Evolutionary conservation across 1,140 invertebrate genomes (phyloP).

Genomic region (Melanaphis sacchari): DNA sequence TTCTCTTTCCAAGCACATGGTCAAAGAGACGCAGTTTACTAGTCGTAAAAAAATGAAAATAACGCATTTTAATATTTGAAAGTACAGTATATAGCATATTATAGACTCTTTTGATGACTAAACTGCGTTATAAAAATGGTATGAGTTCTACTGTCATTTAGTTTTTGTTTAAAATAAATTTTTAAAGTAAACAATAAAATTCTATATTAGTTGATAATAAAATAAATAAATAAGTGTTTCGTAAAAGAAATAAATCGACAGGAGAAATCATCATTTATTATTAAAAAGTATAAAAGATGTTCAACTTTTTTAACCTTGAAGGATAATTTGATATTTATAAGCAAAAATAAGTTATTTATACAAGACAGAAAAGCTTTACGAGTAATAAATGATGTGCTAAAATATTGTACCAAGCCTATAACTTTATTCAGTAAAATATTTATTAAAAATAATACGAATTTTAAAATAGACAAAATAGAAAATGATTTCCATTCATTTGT

Average conservation of each 20-base stretch:
- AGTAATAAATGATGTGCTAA: neutral
- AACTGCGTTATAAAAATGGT: neutral
- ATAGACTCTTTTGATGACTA: neutral
- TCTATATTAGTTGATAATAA: neutral
- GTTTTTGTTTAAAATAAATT: neutral
- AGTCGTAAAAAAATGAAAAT: neutral
- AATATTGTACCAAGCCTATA: neutral
- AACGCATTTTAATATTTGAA: neutral
- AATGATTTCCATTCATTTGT: neutral
- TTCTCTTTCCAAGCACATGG: neutral
- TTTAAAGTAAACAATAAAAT: neutral
- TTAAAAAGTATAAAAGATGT: neutral
- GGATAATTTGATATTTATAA: conserved; percentile 2
- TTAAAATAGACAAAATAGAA: neutral
- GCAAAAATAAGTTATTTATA: neutral
- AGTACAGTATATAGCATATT: neutral
- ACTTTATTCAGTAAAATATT: conserved; percentile 13
- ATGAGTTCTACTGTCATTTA: neutral
- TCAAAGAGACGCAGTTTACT: neutral
- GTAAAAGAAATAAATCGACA: neutral
- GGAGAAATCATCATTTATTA: neutral
- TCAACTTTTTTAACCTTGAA: neutral
- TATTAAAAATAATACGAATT: conserved; percentile 33
- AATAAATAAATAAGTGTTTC: neutral
- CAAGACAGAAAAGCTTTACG: neutral